Evolutionary conservation across 2,888 invertebrate genomes (phyloP).

Genomic region (Apeira syringaria): DNA sequence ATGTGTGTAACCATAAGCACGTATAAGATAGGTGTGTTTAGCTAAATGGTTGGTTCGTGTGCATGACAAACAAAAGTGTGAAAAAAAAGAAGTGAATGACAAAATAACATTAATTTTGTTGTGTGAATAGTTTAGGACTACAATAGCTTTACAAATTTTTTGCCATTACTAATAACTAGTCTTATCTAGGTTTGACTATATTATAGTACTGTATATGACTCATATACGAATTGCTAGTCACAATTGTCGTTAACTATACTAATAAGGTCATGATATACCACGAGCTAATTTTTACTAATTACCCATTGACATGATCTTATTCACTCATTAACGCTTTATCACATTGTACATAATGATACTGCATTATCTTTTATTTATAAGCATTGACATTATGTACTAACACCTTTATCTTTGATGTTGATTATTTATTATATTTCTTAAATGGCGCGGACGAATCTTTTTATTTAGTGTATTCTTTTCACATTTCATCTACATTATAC

Average conservation of each 20-base stretch:
- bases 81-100: conserved; percentile 82
- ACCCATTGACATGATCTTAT: background rate
- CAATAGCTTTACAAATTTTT: background rate
- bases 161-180: background rate
- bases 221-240: too few species aligned
- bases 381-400: conserved; percentile 1
- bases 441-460: conserved; percentile 30
- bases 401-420: conserved; percentile 4
- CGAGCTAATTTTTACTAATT: conserved; percentile 5
- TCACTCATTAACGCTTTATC: conserved; percentile 9
- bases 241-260: background rate
- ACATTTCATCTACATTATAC: too few species aligned
- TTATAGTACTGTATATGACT: too few species aligned
- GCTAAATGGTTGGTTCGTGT: conserved; percentile 40
- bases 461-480: too few species aligned
- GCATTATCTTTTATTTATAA: background rate
- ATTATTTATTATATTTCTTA: conserved; percentile 9
- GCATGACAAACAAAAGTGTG: conserved; percentile 53
- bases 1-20: conserved; percentile 16
- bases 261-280: background rate
- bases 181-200: too few species aligned
- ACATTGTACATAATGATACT: conserved; percentile 7
- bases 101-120: conserved; percentile 38
- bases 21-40: conserved; percentile 29
- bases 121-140: conserved; percentile 1